A percentile compares a stretch with the other conserved stretches of the same genome.
Evolutionary conservation across 2,113 vertebrate genomes (phyloP).

Genomic region (Arenaria interpres): DNA sequence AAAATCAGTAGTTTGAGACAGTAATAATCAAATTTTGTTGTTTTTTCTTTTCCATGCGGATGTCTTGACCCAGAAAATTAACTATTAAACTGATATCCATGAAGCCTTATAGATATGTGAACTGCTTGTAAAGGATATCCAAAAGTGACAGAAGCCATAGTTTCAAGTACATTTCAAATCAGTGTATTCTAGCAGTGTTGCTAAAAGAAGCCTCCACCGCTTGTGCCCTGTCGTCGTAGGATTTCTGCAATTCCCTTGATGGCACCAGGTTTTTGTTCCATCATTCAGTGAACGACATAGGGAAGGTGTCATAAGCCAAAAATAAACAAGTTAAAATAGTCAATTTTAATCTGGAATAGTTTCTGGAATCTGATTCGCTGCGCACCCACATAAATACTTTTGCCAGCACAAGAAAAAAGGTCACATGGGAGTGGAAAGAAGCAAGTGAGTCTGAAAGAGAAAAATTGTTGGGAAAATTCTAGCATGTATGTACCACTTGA

Average conservation of each 20-base stretch:
- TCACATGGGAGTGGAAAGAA: not conserved
- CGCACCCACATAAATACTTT: not conserved
- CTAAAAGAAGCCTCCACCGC: not conserved
- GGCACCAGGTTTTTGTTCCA: not conserved
- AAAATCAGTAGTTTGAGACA: not conserved
- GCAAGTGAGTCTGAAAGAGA: not conserved
- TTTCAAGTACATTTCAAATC: not conserved
- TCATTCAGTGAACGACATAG: not conserved
- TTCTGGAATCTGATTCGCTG: not conserved
- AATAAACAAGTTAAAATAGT: not conserved
- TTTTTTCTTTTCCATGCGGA: rapidly evolving
- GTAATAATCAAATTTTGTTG: not conserved
- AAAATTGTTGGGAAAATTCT: not conserved
- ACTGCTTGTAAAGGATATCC: not conserved
- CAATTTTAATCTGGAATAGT: not conserved
- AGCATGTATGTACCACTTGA: too few relatives aligned
- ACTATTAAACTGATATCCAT: not conserved
- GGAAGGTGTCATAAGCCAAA: not conserved
- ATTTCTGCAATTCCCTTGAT: not conserved
- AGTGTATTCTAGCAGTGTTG: not conserved
- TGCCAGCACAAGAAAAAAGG: not conserved
- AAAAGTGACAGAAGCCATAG: not conserved
- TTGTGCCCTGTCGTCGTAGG: not conserved
- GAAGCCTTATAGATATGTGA: not conserved
- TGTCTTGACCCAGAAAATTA: not conserved